Evolutionary conservation across 37 sponge, comb jelly and placozoan genomes (phyloP), one percentile per base, ranked within the genome.

Genomic region (Hormiphora californensis): DNA sequence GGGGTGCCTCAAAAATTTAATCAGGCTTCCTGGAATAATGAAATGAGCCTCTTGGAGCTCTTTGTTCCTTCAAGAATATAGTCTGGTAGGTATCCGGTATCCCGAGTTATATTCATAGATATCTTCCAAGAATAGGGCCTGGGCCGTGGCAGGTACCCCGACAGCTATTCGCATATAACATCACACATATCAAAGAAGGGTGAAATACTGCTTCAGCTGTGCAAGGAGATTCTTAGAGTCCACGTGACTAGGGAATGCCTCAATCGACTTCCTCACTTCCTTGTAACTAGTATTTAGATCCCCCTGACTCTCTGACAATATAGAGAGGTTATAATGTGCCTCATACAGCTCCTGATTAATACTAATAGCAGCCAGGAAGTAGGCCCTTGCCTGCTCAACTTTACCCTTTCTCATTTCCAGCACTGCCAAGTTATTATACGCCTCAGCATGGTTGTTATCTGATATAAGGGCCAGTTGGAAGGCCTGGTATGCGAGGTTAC

Each of bases 341-440:
- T 97, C 93, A 69, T 97, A 97, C 44, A 93, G 88, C 81, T 91
- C 91, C 0, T 94, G 90, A 30, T 88, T 67, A 0, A 90, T 55
- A 25, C 85, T 63, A 0, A 38, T 39, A 62, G 94, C 92, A 31
- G 91, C 88, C 88, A 89, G 90, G 88, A 94, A 94, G 49, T 92
- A 94, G 0, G 98, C 89, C 54, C 91, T 69, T 2, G 98, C 95
- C 90, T 93, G 92, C 88, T 97, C 95, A 25, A 81, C 91, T 57
- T 69, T 88, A 1, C 89, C 91, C 33, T 46, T 91, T 86, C 88
- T 87, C 92, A 94, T 92, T 81, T 97, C 98, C 63, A 98, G 89
- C 23, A 98, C 95, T 30, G 92, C 99, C 32, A 98, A 78, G 59
- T 98, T 98, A 87, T 98, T 98, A 86, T 93, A 92, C 15, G 95